Base-by-base conservation (phyloP, 2,888 invertebrate genomes). In the Andrena bicolor region DNA sequence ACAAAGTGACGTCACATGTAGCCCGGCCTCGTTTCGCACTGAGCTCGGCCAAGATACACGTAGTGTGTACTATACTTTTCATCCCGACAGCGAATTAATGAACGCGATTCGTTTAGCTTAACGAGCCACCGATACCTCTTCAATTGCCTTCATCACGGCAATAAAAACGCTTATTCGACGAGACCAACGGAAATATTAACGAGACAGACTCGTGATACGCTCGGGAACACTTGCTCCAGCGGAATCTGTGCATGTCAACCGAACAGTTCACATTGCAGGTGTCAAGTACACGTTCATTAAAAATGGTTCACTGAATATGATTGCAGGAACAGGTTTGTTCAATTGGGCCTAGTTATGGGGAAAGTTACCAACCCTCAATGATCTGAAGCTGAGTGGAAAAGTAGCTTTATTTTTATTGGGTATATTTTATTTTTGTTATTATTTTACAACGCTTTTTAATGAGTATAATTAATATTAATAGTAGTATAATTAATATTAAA, bases 91-190 rank as follows among this genome's bases (percentile, higher is more conserved):
- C 20, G 7, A 48, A 68, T 66, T 32, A 49, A 69, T 32, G 58
- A 32, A 74, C 23, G 30, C 56, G 30, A 48, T n/a, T 28, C 28
- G 28, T 64, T 65, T 26, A 35, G 2, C 8, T 65, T 28, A 56
- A 65, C 66, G 20, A 61, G 32, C 35, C 63, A 26, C 6, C 32
- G 61, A 32, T 16, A 51, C 51, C 32, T 26, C n/a, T 32, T 64
- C 26, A 53, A 35, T 72, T n/a, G 23, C 13, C n/a, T 2, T 28
- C 20, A 48, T 61, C 30, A 16, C 28, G 71, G 30, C 30, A 49
- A 20, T 30, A 30, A 32, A 51, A 61, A 28, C 35, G 26, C n/a
- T 20, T 10, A 28, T 20, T 26, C 48, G 48, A 20, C 60, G 20
- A 1, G 41, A 16, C 16, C 28, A 20, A 8, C 23, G 35, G 58